A percentile compares a stretch with the other conserved stretches of the same genome.
Evolutionary conservation across 1,140 invertebrate species (phyloP).

Genomic region (Hyles vespertilio): DNA sequence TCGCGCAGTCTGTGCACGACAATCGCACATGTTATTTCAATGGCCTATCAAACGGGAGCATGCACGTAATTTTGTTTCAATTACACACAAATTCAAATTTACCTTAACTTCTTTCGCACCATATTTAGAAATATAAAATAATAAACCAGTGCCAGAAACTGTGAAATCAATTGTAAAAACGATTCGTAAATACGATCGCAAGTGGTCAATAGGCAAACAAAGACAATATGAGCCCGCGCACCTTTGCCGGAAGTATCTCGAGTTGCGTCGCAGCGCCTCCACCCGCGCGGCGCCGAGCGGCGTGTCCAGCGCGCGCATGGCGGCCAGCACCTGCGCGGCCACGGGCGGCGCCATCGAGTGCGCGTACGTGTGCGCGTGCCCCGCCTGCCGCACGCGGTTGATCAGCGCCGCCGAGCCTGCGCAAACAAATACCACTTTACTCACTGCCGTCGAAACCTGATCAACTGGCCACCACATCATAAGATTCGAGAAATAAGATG

Average conservation of each 20-base stretch:
- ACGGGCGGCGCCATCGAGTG: slow-evolving; percentile 93
- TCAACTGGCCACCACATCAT: too few species aligned
- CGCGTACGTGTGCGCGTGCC: slow-evolving; percentile 93
- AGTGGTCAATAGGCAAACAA: neutral
- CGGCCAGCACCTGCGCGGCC: slow-evolving; percentile 88
- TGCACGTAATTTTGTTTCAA: too few species aligned
- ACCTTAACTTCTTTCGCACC: too few species aligned
- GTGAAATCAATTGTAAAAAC: too few species aligned
- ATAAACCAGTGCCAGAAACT: too few species aligned
- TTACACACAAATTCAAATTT: too few species aligned
- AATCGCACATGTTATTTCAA: too few species aligned
- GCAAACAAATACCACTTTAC: neutral
- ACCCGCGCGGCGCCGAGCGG: slow-evolving; percentile 35
- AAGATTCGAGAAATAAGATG: too few species aligned
- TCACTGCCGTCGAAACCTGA: neutral
- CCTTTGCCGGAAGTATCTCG: slow-evolving; percentile 46
- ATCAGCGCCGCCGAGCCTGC: slow-evolving; percentile 83
- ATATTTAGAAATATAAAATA: too few species aligned
- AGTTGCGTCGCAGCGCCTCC: slow-evolving; percentile 40
- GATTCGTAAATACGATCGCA: neutral
- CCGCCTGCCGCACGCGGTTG: slow-evolving; percentile 85
- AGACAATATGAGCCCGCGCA: neutral
- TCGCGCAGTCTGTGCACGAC: slow-evolving; percentile 83
- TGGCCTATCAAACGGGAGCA: too few species aligned
- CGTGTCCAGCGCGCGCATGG: slow-evolving; percentile 41